Base-by-base conservation (phyloP, 1,140 invertebrate genomes). In the Camponotus floridanus region DNA sequence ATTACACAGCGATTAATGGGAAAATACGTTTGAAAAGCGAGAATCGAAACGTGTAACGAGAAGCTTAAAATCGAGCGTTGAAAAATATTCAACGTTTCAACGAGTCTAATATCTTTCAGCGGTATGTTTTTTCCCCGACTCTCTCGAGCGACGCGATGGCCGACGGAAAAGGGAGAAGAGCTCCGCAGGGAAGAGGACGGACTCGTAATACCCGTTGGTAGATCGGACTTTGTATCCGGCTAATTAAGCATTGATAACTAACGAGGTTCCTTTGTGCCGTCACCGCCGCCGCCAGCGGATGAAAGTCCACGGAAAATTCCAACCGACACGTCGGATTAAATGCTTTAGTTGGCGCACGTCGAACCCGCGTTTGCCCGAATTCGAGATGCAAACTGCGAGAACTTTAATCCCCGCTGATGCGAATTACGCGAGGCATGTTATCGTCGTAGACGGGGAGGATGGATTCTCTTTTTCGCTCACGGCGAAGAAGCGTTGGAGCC, bases 171-270 rank as follows among this genome's bases (percentile, higher is more conserved):
- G 45, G 55, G 61, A 45, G 42, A 26, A 51, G 11, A 15, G 13
- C 15, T 51, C 4, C 18, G n/a, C n/a, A n/a, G 15, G 4, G 62
- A 4, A 6, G n/a, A 68, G 64, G 51, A 36, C 15, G 13, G 33
- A 45, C 31, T 65, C 9, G 33, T 45, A 80, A 90, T 80, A 87
- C 62, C 61, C 76, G 15, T 31, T 39, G 11, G 33, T 36, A 73
- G 67, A 87, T 86, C 88, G 85, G 81, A 73, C 85, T 86, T 76
- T 73, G 76, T 67, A 79, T 62, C 57, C 85, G 85, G 79, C 88
- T 92, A 92, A 92, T 92, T 92, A 90, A 87, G 87, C 88, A 85
- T 91, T 91, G 91, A 92, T 92, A 91, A 91, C 91, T 92, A 92
- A 92, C 90, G 88, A 89, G 87, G 55, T 88, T 84, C 87, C 90